These are phyloP conservation scores for Lateolabrax maculatus DNA, from an alignment of 2,797 vertebrate genomes.

Conservation along the genomic window DNA sequence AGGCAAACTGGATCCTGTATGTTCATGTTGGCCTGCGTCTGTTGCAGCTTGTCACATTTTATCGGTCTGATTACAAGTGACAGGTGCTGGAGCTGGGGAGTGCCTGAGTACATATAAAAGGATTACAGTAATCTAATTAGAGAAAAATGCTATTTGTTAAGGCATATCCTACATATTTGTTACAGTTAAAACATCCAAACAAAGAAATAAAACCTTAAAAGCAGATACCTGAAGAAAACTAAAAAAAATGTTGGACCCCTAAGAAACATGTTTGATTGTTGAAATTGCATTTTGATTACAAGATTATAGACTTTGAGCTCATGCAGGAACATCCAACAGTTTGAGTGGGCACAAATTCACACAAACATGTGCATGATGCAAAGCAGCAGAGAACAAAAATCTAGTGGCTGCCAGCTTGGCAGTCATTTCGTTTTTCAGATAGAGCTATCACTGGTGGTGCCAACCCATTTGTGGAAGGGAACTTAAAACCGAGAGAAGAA, in stretches of 20 bases:
- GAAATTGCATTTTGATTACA: slow-evolving; percentile 61
- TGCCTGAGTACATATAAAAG: slow-evolving; percentile 73
- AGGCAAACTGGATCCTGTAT: slow-evolving; percentile 58
- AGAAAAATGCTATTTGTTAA: slow-evolving; percentile 74
- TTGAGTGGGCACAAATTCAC: slow-evolving; percentile 73
- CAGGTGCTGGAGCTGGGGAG: slow-evolving; percentile 74
- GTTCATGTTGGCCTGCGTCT: slow-evolving; percentile 63
- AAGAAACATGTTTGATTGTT: slow-evolving; percentile 43
- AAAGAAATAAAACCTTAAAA: slow-evolving; percentile 25
- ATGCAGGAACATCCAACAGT: slow-evolving; percentile 59
- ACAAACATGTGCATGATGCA: slow-evolving; percentile 73
- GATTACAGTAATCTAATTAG: slow-evolving; percentile 80
- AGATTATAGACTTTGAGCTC: slow-evolving; percentile 57
- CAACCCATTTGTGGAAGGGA: slow-evolving; percentile 72
- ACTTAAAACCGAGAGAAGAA: slow-evolving; percentile 43
- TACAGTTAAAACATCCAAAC: slow-evolving; percentile 48
- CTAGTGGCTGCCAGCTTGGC: slow-evolving; percentile 75
- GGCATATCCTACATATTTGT: slow-evolving; percentile 62
- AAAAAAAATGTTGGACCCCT: neutral
- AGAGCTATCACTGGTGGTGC: slow-evolving; percentile 66
- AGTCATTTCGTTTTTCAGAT: slow-evolving; percentile 62
- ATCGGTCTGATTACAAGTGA: slow-evolving; percentile 74
- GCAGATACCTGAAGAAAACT: slow-evolving; percentile 42
- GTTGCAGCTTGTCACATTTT: slow-evolving; percentile 69
- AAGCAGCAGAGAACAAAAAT: slow-evolving; percentile 75